Evolutionary conservation across 2,113 vertebrate species (phyloP).

Genomic region (Mesembrinibis cayennensis): DNA sequence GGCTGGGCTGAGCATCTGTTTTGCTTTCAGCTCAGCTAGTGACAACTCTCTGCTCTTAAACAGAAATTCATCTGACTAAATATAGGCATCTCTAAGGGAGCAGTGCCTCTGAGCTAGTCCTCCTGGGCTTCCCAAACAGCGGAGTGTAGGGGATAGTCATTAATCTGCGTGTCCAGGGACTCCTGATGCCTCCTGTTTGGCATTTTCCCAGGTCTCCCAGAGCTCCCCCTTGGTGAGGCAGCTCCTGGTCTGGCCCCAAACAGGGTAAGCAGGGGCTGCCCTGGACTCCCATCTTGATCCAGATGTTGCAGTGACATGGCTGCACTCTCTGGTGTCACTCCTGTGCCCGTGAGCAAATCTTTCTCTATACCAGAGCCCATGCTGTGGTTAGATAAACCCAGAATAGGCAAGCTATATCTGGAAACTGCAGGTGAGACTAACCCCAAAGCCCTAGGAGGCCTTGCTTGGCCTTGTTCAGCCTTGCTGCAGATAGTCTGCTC

Average conservation of each 20-base stretch:
- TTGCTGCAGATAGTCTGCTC: not conserved
- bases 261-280: not conserved
- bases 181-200: not conserved
- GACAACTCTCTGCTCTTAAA: not conserved
- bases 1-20: constrained; percentile 38
- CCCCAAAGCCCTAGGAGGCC: not conserved
- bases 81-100: not conserved
- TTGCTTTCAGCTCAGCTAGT: constrained; percentile 10
- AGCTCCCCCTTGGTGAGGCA: not conserved
- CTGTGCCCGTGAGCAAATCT: not conserved
- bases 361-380: not conserved
- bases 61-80: constrained; percentile 16
- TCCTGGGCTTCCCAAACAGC: not conserved
- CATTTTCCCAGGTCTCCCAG: not conserved
- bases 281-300: not conserved
- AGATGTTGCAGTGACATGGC: not conserved
- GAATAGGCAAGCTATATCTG: not conserved
- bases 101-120: not conserved
- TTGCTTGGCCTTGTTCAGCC: not conserved
- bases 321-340: not conserved
- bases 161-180: not conserved
- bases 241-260: not conserved
- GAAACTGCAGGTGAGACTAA: not conserved
- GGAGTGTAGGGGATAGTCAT: not conserved
- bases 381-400: not conserved